Base-by-base conservation (phyloP, 2,113 vertebrate species). In the Saccopteryx leptura region DNA sequence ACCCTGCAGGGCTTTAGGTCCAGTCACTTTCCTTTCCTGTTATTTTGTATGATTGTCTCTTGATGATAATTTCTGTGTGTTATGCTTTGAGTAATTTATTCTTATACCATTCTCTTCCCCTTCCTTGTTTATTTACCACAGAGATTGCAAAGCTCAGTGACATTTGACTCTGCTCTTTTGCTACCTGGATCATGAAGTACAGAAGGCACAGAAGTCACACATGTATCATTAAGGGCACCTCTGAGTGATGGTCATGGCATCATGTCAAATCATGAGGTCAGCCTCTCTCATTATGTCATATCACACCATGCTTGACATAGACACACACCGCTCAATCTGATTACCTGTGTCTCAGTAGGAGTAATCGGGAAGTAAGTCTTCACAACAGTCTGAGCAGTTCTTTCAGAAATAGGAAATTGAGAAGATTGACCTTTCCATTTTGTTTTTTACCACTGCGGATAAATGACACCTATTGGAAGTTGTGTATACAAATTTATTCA, bases 121-220 rank as follows among this genome's bases (percentile, higher is more conserved):
- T 75, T 91, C 31, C 31, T 83, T 79, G n/a, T 79, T 95, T 84
- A 52, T 60, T 93, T 85, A 91, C 24, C 65, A 21, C 8, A 52
- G n/a, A 84, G 54, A 74, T 15, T 60, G 21, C 21, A 78, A 89
- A 85, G 56, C 12, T 85, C 60, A 74, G 24, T 74, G 78, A 93
- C 87, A 93, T 91, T 95, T 91, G 91, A 89, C n/a, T 58, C 71
- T 94, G 65, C 9, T 76, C 15, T 88, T 78, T 94, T 85, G 66
- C 74, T 82, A 48, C 7, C 78, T 88, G 33, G 46, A 56, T 84
- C 63, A 58, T 56, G 28, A 48, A 61, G 86, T 26, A 21, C 39
- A 88, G 68, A 91, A 50, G 13, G 21, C 28, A 21, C n/a, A 88
- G 68, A 91, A 50, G 13, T 17, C 28, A 74, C 82, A 23, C 46